Evolutionary conservation across 2,888 invertebrate genomes (phyloP), one percentile per base, ranked within the genome.

Genomic region (Poecilus cupreus): DNA sequence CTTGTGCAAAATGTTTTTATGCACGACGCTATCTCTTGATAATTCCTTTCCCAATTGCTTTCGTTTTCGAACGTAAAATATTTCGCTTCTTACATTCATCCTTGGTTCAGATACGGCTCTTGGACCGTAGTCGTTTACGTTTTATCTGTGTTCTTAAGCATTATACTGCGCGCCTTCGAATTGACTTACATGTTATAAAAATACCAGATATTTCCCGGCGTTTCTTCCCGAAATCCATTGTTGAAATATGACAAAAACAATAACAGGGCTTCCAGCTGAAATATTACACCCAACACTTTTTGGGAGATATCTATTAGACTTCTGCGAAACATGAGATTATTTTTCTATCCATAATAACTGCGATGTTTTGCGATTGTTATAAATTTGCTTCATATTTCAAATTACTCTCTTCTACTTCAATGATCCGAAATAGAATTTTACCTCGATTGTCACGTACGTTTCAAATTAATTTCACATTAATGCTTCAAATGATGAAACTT

Each of bases 21-120:
- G 46, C 75, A 39, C 26, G 24, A 22, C 16, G 54, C 32, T 76
- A 76, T 76, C 76, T 76, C 76, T 76, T 76, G 76, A 76, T 76
- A 76, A 76, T 76, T 76, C 76, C 43, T 54, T 32, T 54, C 13
- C 37, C 54, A 76, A 76, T 76, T 76, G 37, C 54, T 51, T 76
- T 51, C 76, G 76, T 54, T 76, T 76, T 54, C 54, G 43, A 76
- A 76, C 37, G 37, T 76, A 76, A 76, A 76, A 76, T 76, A 76
- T 76, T 76, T 43, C 39, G 39, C 37, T 76, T 54, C 76, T 76
- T 32, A 57, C 76, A 51, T 76, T 76, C 46, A 16, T 72, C 72
- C 46, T 16, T 11, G 68, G 16, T 68, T 32, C 39, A 37, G 68
- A 68, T 68, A 68, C 68, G 18, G 37, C n/a, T 60, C 24, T 68